phyloP scores from a whole-genome alignment of 2,888 invertebrate species.

The Pheosia gnoma region DNA sequence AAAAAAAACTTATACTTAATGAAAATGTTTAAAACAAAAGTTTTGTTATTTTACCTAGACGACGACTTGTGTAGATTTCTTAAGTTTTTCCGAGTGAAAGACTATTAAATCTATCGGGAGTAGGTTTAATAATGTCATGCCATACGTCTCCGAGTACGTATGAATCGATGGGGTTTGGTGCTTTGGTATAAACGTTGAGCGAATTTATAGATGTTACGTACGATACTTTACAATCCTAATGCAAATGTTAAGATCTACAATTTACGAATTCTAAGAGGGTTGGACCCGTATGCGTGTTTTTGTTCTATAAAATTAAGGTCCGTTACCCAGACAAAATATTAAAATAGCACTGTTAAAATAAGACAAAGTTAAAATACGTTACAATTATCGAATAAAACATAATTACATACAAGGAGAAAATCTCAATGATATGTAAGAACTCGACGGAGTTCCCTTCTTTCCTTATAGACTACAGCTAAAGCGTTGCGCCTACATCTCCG shows the following conservation, averaged over 20 bases:
- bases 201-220: conserved; percentile 77
- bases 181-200: conserved; percentile 84
- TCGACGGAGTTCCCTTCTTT: conserved; percentile 77
- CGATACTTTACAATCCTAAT: conserved; percentile 78
- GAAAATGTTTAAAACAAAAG: conserved; percentile 43
- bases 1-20: conserved; percentile 44
- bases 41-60: conserved; percentile 51
- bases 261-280: conserved; percentile 80
- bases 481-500: conserved; percentile 73
- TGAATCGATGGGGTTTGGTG: conserved; percentile 83
- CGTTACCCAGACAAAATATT: conserved; percentile 55
- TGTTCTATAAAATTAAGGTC: conserved; percentile 69
- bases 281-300: conserved; percentile 83
- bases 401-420: conserved; percentile 78
- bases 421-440: conserved; percentile 83
- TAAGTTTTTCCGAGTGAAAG: conserved; percentile 81
- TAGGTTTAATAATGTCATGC: conserved; percentile 63
- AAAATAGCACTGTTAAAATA: conserved; percentile 68
- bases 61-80: conserved; percentile 71
- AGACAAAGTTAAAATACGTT: conserved; percentile 61
- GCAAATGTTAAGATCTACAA: conserved; percentile 79
- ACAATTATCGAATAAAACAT: conserved; percentile 59
- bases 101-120: conserved; percentile 80
- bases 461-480: conserved; percentile 77
- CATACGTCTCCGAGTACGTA: conserved; percentile 75